Base-by-base conservation (phyloP, 2,888 invertebrate species). In the Cosmia pyralina region DNA sequence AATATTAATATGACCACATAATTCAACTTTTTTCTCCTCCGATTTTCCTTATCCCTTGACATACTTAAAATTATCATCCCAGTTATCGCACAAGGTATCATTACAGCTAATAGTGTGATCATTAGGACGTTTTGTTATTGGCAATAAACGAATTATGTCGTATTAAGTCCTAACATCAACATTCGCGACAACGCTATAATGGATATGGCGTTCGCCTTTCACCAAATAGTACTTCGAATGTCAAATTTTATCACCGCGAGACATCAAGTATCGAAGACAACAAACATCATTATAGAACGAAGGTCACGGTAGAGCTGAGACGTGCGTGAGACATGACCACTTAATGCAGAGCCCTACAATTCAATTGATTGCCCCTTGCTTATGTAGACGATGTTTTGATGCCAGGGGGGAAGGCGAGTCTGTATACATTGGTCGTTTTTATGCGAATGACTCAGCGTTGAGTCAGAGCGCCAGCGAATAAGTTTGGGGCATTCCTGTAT, bases 401-500 rank as follows among this genome's bases (percentile, higher is more conserved):
- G 48, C 11, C 8, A 50, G 46, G 59, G 78, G 77, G 71, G 19
- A 58, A 59, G 81, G 79, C 11, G 67, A 59, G 66, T 75, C 82
- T 34, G 17, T 34, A 10, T 55, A 57, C 17, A 67, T 0, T 77
- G 78, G 86, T 55, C 34, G 79, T 79, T 85, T 82, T 87, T 83
- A 73, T 77, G 34, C 65, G 79, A 73, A 63, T 87, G 86, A 87
- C 69, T 87, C 87, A 87, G 62, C 41, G 67, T 65, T 85, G 83
- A 85, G 72, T 87, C 84, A 87, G 60, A 72, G 66, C 65, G 76
- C 75, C 78, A 69, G 77, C 57, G 67, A 34, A 71, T 55, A 67
- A 44, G 66, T 75, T 82, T 72, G 74, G 87, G 86, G 82, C 84
- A 84, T 83, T 81, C 86, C 86, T 87, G 69, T 69, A 71, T 74